Base-by-base conservation (phyloP, 2,113 vertebrate genomes). In the Ciconia maguari region DNA sequence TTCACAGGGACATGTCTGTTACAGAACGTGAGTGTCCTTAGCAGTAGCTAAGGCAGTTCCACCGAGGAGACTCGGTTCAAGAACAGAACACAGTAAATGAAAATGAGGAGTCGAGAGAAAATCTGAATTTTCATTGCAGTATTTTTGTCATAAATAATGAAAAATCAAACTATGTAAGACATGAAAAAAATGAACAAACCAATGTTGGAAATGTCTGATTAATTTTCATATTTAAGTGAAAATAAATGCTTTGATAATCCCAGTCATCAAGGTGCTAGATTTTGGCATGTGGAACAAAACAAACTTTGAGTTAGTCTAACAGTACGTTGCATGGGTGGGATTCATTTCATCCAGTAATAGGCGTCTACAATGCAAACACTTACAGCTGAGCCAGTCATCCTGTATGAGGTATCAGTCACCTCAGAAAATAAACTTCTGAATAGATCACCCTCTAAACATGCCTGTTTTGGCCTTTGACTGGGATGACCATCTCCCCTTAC, bases 381-480 rank as follows among this genome's bases (percentile, higher is more conserved):
- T 89, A 77, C 25, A 86, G 26, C 38, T 72, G 48, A 83, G 66
- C 16, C 44, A 54, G 25, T 24, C 58, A 70, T 44, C 84, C n/a
- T 51, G 3, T 25, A 26, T 9, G 11, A n/a, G 16, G 16, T 46
- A 68, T 38, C 3, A 2, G 38, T 38, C 24, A 54, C 13, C 30
- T 83, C 41, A 83, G 27, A 87, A 27, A 70, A 83, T 44, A 70
- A 90, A 55, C 6, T 85, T 74, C 25, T 42, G 48, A 90, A 89
- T 22, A 46, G 70, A 76, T 27, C 0, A 1, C 10, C 38, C 32
- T 38, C 32, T 42, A 48, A 49, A 54, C 0, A 1, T 22, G 21
- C 16, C 44, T 48, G 21, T 20, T 80, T 65, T 17, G 20, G 29
- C 58, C 41, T 86, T 77, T 72, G n/a, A 60, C 30, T 10, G 52